Evolutionary conservation across 2,888 invertebrate genomes (phyloP), one percentile per base, ranked within the genome.

Genomic region (Dugesia japonica): DNA sequence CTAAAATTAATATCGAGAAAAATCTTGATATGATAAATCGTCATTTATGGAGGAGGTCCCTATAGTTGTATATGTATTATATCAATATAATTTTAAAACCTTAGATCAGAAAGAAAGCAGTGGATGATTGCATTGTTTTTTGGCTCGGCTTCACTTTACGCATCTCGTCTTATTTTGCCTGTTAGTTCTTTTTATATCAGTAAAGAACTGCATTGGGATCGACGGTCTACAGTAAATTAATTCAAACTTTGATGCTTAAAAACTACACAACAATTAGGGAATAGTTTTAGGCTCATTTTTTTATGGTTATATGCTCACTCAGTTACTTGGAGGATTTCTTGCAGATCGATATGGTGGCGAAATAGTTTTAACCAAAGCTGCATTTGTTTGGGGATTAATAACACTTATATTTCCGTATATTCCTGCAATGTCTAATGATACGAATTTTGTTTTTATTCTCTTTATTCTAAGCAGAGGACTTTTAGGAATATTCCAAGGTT

Each of bases 401-500:
- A 56, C 56, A 4, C n/a, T 56, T 4, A 56, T 56, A 20, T 56
- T 56, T 56, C 56, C 56, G 7, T 56, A 56, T 23, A 56, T 56
- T 56, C 56, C 56, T 4, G 4, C 56, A 23, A 56, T 56, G 56
- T 56, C 56, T 7, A 56, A 56, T 56, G 23, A 23, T 23, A 23
- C 56, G 7, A 56, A 56, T 56, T 56, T 56, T 23, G 23, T 56
- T 56, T 56, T 56, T 56, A 23, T 56, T 56, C 56, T 56, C 9
- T 56, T 56, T n/a, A 56, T 56, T 56, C 1, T 56, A 4, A 56
- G 56, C 23, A n/a, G 56, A n/a, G 56, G 56, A 4, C 23, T 56
- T n/a, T 56, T 56, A n/a, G 56, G 56, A 56, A 56, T 56, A 56
- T 56, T 56, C 17, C 56, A 56, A 56, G 56, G 56, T 56, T 56